A percentile compares a stretch with the other conserved stretches of the same genome.
These are phyloP conservation scores for Lepidostoma basale DNA, from an alignment of 1,140 invertebrate genomes.

Conservation along the genomic window DNA sequence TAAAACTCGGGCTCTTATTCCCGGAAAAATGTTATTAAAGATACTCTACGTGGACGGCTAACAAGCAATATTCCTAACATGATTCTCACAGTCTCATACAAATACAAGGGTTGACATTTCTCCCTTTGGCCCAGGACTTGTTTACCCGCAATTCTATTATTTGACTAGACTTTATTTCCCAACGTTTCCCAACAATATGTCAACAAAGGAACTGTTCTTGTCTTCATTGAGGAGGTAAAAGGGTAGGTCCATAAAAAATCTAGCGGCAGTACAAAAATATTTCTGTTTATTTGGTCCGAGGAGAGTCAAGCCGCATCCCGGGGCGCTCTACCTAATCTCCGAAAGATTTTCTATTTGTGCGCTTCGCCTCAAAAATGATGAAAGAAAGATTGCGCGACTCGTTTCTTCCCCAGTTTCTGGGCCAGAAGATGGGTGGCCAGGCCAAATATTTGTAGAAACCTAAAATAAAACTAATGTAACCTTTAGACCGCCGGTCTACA, in stretches of 20 bases:
- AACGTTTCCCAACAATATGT: conserved; percentile 43
- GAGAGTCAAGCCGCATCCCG: too few species aligned
- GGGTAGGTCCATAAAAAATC: conserved; percentile 9
- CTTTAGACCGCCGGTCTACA: neutral
- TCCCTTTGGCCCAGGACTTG: neutral
- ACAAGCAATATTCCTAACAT: neutral
- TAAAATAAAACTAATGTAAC: conserved; percentile 12
- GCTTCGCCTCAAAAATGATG: conserved; percentile 30
- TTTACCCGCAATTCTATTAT: conserved; percentile 43
- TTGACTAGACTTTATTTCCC: conserved; percentile 46
- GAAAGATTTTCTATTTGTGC: conserved; percentile 28
- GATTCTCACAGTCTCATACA: too few species aligned
- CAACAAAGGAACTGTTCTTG: conserved; percentile 41
- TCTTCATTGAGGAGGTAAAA: conserved; percentile 43
- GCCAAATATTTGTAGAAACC: conserved; percentile 24
- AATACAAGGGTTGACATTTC: conserved; percentile 5
- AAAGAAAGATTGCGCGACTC: conserved; percentile 16
- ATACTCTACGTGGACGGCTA: too few species aligned
- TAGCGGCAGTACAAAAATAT: conserved; percentile 30
- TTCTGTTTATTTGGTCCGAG: conserved; percentile 36
- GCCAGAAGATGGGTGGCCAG: conserved; percentile 6
- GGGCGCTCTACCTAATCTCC: conserved; percentile 15
- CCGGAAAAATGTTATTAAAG: too few species aligned
- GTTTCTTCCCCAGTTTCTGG: neutral
- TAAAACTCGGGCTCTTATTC: too few species aligned